These are phyloP conservation scores for Poeciliopsis turneri DNA, from an alignment of 2,797 vertebrate genomes.

Conservation along the genomic window DNA sequence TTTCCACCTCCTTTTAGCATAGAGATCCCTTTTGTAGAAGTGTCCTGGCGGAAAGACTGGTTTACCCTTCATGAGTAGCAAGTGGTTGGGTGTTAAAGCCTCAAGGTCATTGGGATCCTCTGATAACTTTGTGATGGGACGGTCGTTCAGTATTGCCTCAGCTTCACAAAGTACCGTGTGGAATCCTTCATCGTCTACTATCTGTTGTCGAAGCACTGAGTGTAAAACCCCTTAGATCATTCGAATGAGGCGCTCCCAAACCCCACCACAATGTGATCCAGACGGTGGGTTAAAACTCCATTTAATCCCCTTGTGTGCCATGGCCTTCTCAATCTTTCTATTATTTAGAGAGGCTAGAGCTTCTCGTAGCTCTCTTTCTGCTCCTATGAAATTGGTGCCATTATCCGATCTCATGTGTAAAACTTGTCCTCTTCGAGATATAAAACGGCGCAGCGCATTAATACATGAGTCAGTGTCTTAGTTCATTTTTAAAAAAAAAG, in stretches of 20 bases:
- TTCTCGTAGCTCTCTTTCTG: conserved; percentile 10
- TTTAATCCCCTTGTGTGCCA: background rate
- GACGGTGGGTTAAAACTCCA: conserved; percentile 14
- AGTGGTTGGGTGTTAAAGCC: conserved; percentile 2
- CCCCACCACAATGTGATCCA: background rate
- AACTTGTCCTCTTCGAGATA: background rate
- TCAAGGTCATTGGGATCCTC: background rate
- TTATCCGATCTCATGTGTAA: conserved; percentile 8
- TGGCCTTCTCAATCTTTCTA: too few species aligned
- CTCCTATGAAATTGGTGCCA: conserved; percentile 13
- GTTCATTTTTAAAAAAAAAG: background rate
- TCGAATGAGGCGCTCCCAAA: conserved; percentile 1
- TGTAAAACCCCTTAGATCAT: background rate
- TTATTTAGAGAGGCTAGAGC: too few species aligned
- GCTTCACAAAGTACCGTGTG: background rate
- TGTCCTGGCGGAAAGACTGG: background rate
- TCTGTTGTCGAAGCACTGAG: background rate
- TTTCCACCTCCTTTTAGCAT: background rate
- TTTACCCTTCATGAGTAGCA: background rate
- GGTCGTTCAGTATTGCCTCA: background rate
- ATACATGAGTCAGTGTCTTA: background rate
- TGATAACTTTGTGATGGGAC: background rate
- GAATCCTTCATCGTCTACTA: conserved; percentile 2
- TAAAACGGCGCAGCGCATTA: background rate
- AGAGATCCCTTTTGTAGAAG: background rate